Evolutionary conservation across 2,888 invertebrate species (phyloP).

Genomic region (Yponomeuta evonymella): DNA sequence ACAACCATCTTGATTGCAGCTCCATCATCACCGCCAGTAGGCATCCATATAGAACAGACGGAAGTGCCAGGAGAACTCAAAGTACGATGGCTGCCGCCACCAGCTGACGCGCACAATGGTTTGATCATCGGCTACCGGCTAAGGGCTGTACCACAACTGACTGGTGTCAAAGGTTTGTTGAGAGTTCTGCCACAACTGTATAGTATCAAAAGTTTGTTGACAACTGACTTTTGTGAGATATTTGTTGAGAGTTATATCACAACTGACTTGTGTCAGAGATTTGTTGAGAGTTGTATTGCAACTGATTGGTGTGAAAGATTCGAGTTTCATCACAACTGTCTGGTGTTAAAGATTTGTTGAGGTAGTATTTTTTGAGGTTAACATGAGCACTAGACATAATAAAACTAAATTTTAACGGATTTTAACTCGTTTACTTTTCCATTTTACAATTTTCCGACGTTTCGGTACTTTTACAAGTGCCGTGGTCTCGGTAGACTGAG

Average conservation of each 20-base stretch:
- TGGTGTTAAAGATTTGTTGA: too few species aligned
- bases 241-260: slow-evolving; percentile 52
- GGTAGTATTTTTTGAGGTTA: slow-evolving; percentile 22
- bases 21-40: slow-evolving; percentile 62
- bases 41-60: slow-evolving; percentile 65
- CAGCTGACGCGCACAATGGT: slow-evolving; percentile 64
- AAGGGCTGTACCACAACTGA: slow-evolving; percentile 58
- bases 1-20: slow-evolving; percentile 33
- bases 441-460: too few species aligned
- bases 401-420: too few species aligned
- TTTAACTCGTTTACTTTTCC: too few species aligned
- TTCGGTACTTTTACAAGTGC: too few species aligned
- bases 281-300: not conserved
- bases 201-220: too few species aligned
- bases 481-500: too few species aligned
- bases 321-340: too few species aligned
- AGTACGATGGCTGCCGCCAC: slow-evolving; percentile 66
- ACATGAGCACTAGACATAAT: too few species aligned
- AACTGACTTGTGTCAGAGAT: slow-evolving; percentile 60
- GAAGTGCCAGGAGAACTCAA: slow-evolving; percentile 62
- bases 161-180: slow-evolving; percentile 50
- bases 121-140: slow-evolving; percentile 60
- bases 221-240: too few species aligned
- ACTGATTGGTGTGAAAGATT: too few species aligned
- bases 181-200: too few species aligned